Percentiles rank a stretch among this genome's conserved stretches.
phyloP scores from a whole-genome alignment of 1,140 invertebrate species.

The Macrobrachium nipponense region DNA sequence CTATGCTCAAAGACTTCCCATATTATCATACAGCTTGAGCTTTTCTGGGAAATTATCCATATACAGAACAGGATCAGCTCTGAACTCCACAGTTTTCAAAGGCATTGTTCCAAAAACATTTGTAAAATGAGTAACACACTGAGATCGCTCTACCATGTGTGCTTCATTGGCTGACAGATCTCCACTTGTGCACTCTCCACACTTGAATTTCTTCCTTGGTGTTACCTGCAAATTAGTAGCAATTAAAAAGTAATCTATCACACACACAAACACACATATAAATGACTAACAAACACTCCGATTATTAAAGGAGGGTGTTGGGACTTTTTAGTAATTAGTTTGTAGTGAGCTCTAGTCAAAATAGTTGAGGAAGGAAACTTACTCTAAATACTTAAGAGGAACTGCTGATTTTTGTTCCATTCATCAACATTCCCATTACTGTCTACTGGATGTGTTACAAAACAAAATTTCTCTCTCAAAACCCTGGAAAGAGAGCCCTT shows the following conservation, averaged over 20 bases:
- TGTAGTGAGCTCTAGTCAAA: no score
- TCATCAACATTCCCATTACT: no score
- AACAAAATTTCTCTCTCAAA: no score
- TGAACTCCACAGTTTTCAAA: constrained; percentile 88
- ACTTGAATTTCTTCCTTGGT: constrained; percentile 97
- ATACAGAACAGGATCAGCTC: constrained; percentile 94
- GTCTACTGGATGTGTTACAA: no score
- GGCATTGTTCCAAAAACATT: constrained; percentile 89
- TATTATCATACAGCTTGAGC: constrained; percentile 89
- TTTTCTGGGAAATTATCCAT: constrained; percentile 89
- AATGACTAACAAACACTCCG: no score
- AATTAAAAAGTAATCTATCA: not conserved
- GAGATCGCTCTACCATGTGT: constrained; percentile 93
- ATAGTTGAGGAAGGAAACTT: no score
- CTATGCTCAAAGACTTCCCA: constrained; percentile 83
- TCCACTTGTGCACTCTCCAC: constrained; percentile 92
- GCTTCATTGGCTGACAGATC: constrained; percentile 89
- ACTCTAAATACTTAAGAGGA: no score
- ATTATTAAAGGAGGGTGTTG: no score
- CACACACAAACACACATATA: no score
- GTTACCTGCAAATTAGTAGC: constrained; percentile 77
- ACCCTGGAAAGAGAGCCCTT: no score
- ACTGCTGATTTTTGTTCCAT: no score
- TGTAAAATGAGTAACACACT: constrained; percentile 90
- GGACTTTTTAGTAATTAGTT: no score